These are phyloP conservation scores for Phymanthus crucifer DNA, from an alignment of 92 coral and sea anemone species.

Conservation along the genomic window DNA sequence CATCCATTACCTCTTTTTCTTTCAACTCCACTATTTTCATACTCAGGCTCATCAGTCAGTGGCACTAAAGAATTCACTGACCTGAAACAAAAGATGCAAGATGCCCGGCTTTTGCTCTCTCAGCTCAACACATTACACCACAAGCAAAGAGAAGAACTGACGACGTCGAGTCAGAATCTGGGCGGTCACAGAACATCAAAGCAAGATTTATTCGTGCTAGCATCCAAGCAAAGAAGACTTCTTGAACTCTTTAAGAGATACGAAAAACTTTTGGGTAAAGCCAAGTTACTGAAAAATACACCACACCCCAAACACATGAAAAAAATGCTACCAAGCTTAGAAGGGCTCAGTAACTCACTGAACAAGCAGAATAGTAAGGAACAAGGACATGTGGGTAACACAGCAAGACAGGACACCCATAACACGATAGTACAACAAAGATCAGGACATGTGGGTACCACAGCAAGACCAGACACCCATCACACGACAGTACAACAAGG, in stretches of 20 bases:
- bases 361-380: background rate
- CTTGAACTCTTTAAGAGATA: conserved; percentile 52
- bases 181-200: conserved; percentile 23
- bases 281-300: conserved; percentile 43
- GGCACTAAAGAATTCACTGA: conserved; percentile 32
- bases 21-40: background rate
- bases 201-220: conserved; percentile 53
- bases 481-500: background rate
- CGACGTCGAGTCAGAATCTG: conserved; percentile 7
- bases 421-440: background rate
- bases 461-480: background rate
- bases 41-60: conserved; percentile 32
- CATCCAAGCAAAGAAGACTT: conserved; percentile 63
- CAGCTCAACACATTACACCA: conserved; percentile 50
- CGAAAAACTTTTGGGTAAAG: conserved; percentile 52
- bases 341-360: background rate
- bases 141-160: conserved; percentile 44
- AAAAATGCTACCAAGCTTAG: background rate
- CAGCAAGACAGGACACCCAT: background rate
- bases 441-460: background rate
- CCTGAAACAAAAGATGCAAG: conserved; percentile 49
- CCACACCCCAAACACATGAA: background rate
- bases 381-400: background rate
- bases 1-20: background rate
- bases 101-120: conserved; percentile 54